Evolutionary conservation across 2,113 vertebrate species (phyloP), one percentile per base, ranked within the genome.

Genomic region (Trogon melanurus): DNA sequence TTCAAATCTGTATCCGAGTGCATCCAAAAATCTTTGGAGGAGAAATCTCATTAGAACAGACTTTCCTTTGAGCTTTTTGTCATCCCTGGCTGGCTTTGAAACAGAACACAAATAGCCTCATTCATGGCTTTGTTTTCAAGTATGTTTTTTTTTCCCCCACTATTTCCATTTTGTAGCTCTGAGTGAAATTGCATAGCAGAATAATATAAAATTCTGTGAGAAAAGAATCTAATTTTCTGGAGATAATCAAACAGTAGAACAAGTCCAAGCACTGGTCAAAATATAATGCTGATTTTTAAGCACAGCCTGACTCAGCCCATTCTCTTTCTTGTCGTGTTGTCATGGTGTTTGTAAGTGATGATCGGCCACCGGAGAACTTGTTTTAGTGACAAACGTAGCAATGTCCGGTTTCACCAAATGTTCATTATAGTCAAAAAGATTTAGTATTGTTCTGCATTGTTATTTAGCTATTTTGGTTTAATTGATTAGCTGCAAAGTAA

Each of bases 61-160:
- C 60, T 95, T 88, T 88, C 9, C 41, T 91, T 88, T 85, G 74
- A 94, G 73, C 25, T 85, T 93, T 86, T 76, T 93, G 72, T 75
- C 50, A 83, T 79, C n/a, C 57, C 47, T 85, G 15, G 6, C 30
- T 92, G 84, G 16, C 88, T 93, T 79, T 91, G 93, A 91, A 92
- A 89, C 8, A 86, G n/a, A 74, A 65, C 23, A 86, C 61, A 64
- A 79, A 74, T 41, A 79, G 29, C 48, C 57, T 90, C 26, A 45
- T 87, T 84, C 61, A 10, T 64, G 34, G 50, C 26, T 81, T 92
- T 92, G 41, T 80, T 91, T 93, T 73, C 50, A 89, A 79, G 22
- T 45, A 45, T 61, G 32, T 30, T 54, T 5, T 70, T 70, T 82
- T 41, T n/a, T 3, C 2, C 4, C 3, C 14, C 38, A 38, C 0